Conservation (phyloP, 2,113 vertebrate genomes). For the Phalacrocorax carbo region DNA sequence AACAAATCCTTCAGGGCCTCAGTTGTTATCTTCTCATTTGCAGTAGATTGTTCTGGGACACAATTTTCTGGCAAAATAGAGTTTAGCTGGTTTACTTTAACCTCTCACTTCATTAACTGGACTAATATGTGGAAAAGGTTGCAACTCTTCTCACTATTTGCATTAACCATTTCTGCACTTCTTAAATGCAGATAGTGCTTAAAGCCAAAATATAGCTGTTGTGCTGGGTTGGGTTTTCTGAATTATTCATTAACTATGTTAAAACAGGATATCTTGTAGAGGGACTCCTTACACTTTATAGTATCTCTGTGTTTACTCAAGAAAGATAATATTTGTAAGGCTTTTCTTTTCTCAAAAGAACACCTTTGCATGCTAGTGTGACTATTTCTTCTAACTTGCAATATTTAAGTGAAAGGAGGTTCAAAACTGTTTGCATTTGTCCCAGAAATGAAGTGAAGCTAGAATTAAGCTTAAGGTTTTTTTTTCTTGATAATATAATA, state of each 20-base stretch:
- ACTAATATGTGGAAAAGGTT: not conserved
- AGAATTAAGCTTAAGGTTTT: not conserved
- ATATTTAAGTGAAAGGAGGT: not conserved
- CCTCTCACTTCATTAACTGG: not conserved
- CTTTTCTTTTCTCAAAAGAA: not conserved
- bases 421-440: not conserved
- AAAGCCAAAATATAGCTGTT: not conserved
- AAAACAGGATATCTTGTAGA: not conserved
- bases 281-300: not conserved
- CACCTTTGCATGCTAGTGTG: not conserved
- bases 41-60: conserved; percentile 3
- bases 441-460: not conserved
- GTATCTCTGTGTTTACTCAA: not conserved
- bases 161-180: not conserved
- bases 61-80: not conserved
- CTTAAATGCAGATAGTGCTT: not conserved
- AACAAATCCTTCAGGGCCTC: conserved; percentile 13
- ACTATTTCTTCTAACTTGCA: not conserved
- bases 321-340: not conserved
- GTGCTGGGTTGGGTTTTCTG: not conserved
- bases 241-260: not conserved
- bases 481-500: not conserved
- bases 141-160: not conserved
- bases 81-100: conserved; percentile 17
- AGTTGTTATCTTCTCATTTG: not conserved